Base-by-base conservation (phyloP, 2,888 invertebrate species). In the Allolobophora icterica region DNA sequence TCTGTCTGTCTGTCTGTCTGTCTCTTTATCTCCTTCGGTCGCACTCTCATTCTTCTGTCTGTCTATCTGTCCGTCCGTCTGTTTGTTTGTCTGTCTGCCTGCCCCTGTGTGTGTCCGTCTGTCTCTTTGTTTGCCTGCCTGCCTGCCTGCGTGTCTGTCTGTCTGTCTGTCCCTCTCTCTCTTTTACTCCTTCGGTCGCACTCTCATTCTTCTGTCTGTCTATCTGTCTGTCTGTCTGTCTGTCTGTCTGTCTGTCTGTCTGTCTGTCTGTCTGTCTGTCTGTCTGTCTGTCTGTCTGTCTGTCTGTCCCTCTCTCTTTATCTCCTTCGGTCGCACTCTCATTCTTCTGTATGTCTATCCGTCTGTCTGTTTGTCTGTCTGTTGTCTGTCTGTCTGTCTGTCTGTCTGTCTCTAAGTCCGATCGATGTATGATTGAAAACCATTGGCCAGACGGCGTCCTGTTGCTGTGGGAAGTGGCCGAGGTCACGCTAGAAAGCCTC, bases 361-460 rank as follows among this genome's bases (percentile, higher is more conserved):
- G 1, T 11, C 71, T n/a, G n/a, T n/a, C 71, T n/a, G 71, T 13
- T n/a, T 4, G 30, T 71, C 71, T 71, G 71, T 71, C 71, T 71
- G 30, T n/a, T 6, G 52, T 52, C 24, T 24, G 52, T 52, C 52
- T 24, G n/a, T 71, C 71, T 71, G n/a, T 30, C 71, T n/a, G 5
- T 52, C 52, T 24, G 24, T 24, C 52, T 52, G 52, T 21, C 24
- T n/a, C n/a, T 71, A 30, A 30, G 30, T 71, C 71, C 11, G n/a
- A n/a, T 71, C 71, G n/a, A n/a, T n/a, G 30, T 71, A n/a, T n/a
- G 71, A 71, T 71, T 71, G 71, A 71, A 71, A 71, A n/a, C 71
- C 71, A 71, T n/a, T 8, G 2, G 0, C 71, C n/a, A 71, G 71
- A n/a, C n/a, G n/a, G 30, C 30, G 71, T n/a, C 13, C 71, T 30